These are phyloP conservation scores for Goniozus legneri DNA, from an alignment of 1,140 invertebrate species.

Conservation along the genomic window DNA sequence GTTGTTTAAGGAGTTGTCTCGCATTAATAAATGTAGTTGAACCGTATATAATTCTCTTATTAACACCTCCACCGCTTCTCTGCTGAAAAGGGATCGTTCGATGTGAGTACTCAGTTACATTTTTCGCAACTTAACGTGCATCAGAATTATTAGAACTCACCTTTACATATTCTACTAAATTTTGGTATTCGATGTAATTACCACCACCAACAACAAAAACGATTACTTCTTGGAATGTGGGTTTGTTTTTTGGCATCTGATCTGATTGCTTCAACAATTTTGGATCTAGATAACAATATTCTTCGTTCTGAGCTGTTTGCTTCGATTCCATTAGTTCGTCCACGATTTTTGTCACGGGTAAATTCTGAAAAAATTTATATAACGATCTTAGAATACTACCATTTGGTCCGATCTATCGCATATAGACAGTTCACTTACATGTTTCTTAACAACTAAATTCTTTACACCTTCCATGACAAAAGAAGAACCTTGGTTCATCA, in stretches of 20 bases:
- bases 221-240: constrained; percentile 82
- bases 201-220: constrained; percentile 98
- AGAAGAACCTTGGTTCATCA: constrained; percentile 93
- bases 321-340: constrained; percentile 89
- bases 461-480: constrained; percentile 99
- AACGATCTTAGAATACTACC: no score
- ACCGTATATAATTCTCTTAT: constrained; percentile 89
- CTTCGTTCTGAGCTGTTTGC: constrained; percentile 74
- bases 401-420: no score
- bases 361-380: constrained; percentile 69
- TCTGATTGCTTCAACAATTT: constrained; percentile 79
- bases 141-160: constrained; percentile 53
- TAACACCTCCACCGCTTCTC: constrained; percentile 67
- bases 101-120: constrained; percentile 2
- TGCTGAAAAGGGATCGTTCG: constrained; percentile 54
- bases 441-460: constrained; percentile 96
- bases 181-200: constrained; percentile 99
- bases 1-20: constrained; percentile 88
- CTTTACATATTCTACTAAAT: constrained; percentile 93
- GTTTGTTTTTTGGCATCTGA: constrained; percentile 61
- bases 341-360: constrained; percentile 88
- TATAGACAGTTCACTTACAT: constrained; percentile 65
- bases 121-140: no score
- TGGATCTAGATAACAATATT: constrained; percentile 90
- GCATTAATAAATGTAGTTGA: constrained; percentile 91